These are phyloP conservation scores for Azorinus chamasolen DNA, from an alignment of 2,888 invertebrate species.

Conservation along the genomic window DNA sequence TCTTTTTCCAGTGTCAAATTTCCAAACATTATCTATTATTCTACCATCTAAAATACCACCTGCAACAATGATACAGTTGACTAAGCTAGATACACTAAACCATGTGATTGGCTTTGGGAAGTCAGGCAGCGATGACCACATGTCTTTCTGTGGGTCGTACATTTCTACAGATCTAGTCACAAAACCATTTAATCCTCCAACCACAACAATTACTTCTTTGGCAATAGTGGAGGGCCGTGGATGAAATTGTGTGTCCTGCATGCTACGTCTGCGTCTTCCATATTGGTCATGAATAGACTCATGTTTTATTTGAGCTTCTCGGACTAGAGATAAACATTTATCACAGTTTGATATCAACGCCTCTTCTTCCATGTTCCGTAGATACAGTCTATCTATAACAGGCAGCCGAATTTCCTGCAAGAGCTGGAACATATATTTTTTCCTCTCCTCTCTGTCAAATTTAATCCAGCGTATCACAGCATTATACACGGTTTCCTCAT, in stretches of 20 bases:
- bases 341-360: slow-evolving; percentile 77
- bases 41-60: slow-evolving; percentile 84
- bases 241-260: slow-evolving; percentile 80
- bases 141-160: slow-evolving; percentile 84
- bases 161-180: slow-evolving; percentile 82
- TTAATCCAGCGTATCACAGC: slow-evolving; percentile 84
- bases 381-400: slow-evolving; percentile 79
- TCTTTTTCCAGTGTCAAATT: slow-evolving; percentile 82
- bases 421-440: slow-evolving; percentile 72
- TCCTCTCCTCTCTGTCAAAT: slow-evolving; percentile 80
- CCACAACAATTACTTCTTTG: slow-evolving; percentile 84
- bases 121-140: slow-evolving; percentile 82
- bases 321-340: slow-evolving; percentile 77
- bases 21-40: slow-evolving; percentile 82
- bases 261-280: slow-evolving; percentile 82
- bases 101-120: slow-evolving; percentile 80
- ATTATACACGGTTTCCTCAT: slow-evolving; percentile 84
- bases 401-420: slow-evolving; percentile 81
- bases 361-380: slow-evolving; percentile 78
- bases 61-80: slow-evolving; percentile 83
- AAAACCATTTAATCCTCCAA: slow-evolving; percentile 81
- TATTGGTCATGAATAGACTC: slow-evolving; percentile 81
- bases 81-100: slow-evolving; percentile 81
- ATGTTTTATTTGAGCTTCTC: slow-evolving; percentile 80
- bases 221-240: slow-evolving; percentile 86